A percentile compares a stretch with the other conserved stretches of the same genome.
These are phyloP conservation scores for Marmota monax DNA, from an alignment of 2,113 vertebrate genomes.

Conservation along the genomic window DNA sequence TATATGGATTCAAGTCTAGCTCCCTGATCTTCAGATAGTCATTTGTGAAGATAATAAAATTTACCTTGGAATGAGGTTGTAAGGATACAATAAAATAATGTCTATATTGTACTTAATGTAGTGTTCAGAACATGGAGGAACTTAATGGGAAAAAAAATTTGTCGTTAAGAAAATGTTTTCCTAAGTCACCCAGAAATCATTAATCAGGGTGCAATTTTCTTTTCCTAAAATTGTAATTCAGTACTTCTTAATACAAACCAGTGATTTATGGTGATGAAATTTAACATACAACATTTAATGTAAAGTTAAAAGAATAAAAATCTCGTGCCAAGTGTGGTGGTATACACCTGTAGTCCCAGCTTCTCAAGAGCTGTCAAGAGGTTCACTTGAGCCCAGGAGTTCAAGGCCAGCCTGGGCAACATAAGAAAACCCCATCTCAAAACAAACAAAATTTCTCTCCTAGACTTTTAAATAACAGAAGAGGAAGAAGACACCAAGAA, in stretches of 20 bases:
- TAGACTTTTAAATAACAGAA: not conserved
- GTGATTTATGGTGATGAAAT: not conserved
- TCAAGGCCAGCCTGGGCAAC: not conserved
- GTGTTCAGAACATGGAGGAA: not conserved
- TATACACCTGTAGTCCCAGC: not conserved
- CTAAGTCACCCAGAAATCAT: not conserved
- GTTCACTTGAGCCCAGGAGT: not conserved
- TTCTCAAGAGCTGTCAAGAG: not conserved
- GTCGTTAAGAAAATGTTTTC: slow-evolving; percentile 49
- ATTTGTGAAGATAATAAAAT: not conserved
- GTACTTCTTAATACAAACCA: not conserved
- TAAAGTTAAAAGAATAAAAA: slow-evolving; percentile 17
- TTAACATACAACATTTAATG: not conserved
- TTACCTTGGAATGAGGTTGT: not conserved
- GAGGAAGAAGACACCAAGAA: not conserved
- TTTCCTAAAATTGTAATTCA: not conserved
- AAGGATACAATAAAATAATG: not conserved
- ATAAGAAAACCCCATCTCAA: not conserved
- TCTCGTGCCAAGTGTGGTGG: not conserved
- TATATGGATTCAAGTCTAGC: not conserved
- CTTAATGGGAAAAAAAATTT: not conserved
- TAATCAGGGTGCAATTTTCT: not conserved
- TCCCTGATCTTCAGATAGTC: not conserved
- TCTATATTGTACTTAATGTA: not conserved
- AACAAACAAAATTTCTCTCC: not conserved